Evolutionary conservation across 2,888 invertebrate species (phyloP).

Genomic region (Agrotis puta): DNA sequence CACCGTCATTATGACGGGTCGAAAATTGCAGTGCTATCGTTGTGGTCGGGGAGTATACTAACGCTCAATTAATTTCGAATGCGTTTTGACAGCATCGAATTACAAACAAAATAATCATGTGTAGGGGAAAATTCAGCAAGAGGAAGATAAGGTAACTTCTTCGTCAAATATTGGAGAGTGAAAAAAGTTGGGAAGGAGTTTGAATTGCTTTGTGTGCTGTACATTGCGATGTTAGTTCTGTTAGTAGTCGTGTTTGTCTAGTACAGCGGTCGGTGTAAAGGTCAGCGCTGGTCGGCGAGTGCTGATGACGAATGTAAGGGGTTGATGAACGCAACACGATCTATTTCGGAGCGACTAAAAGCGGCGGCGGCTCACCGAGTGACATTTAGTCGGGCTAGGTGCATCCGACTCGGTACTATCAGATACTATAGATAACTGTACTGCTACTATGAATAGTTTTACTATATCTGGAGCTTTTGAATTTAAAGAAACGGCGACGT

Average conservation of each 20-base stretch:
- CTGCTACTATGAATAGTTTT: slow-evolving; percentile 64
- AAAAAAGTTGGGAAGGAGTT: slow-evolving; percentile 48
- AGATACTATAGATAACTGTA: slow-evolving; percentile 72
- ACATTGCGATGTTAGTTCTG: slow-evolving; percentile 66
- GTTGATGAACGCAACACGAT: slow-evolving; percentile 88
- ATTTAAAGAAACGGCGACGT: slow-evolving; percentile 43
- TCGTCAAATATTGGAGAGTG: slow-evolving; percentile 57
- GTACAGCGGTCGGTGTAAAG: slow-evolving; percentile 80
- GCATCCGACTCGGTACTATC: slow-evolving; percentile 84
- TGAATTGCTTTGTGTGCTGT: slow-evolving; percentile 37
- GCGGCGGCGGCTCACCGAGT: slow-evolving; percentile 87
- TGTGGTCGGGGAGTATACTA: slow-evolving; percentile 79
- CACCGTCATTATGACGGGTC: slow-evolving; percentile 84
- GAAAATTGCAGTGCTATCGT: slow-evolving; percentile 80
- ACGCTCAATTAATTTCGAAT: slow-evolving; percentile 86
- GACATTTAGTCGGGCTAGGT: slow-evolving; percentile 89
- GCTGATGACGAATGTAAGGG: slow-evolving; percentile 87
- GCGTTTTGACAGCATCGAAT: slow-evolving; percentile 85
- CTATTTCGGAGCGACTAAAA: slow-evolving; percentile 90
- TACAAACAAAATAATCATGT: slow-evolving; percentile 73
- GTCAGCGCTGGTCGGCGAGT: slow-evolving; percentile 75
- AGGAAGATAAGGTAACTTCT: slow-evolving; percentile 62
- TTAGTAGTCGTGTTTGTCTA: slow-evolving; percentile 62
- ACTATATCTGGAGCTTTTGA: slow-evolving; percentile 59
- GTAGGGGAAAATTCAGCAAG: slow-evolving; percentile 65